Percentiles rank a stretch among this genome's conserved stretches.
Evolutionary conservation across 2,888 invertebrate genomes (phyloP).

Genomic region (Lasioglossum figueresi): DNA sequence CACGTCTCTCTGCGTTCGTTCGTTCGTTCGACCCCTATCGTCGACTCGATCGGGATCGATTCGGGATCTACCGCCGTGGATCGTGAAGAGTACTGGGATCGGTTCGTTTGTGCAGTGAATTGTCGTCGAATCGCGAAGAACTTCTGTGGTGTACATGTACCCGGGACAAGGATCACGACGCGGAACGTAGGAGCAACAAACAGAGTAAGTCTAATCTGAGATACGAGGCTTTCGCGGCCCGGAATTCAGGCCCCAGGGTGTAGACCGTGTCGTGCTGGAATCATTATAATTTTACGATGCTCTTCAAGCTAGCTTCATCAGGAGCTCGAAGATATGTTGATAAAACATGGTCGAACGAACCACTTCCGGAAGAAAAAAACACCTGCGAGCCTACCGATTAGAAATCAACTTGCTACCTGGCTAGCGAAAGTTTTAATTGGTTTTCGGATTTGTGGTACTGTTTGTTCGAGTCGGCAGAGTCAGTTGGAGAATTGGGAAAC

Average conservation of each 20-base stretch:
- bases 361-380: not conserved
- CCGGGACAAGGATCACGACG: slow-evolving; percentile 58
- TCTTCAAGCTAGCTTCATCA: not conserved
- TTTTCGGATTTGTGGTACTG: not conserved
- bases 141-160: slow-evolving; percentile 67
- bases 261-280: not conserved
- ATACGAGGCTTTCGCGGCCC: not conserved
- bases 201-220: slow-evolving; percentile 58
- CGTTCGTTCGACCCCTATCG: not conserved
- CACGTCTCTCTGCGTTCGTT: not conserved
- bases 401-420: not conserved
- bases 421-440: not conserved
- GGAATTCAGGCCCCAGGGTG: not conserved
- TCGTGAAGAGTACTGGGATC: not conserved
- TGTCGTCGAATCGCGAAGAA: slow-evolving; percentile 40
- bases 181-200: slow-evolving; percentile 68
- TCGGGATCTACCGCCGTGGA: not conserved
- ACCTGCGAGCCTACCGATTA: not conserved
- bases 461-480: too few relatives aligned
- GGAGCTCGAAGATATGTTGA: not conserved
- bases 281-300: not conserved
- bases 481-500: not conserved
- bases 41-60: not conserved
- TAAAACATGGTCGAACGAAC: not conserved
- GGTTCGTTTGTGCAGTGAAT: slow-evolving; percentile 59